Base-by-base conservation (phyloP, 2,797 vertebrate genomes). In the Smutsia temminckii region DNA sequence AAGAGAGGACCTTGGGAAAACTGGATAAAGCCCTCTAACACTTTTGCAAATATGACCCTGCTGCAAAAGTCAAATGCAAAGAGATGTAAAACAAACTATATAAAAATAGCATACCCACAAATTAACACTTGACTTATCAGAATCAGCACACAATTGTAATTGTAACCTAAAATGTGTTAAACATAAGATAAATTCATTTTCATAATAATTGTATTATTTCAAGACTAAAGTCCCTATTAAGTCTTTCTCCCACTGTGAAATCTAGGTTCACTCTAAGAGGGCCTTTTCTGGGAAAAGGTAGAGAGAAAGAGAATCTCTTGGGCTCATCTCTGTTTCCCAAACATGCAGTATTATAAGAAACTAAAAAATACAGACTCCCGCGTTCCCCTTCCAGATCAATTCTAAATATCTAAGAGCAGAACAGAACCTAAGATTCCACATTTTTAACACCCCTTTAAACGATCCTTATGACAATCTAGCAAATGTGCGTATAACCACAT, bases 171-270 rank as follows among this genome's bases (percentile, higher is more conserved):
- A 90, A 87, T 34, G 7, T 78, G 49, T 89, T 85, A 80, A 86
- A 46, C 86, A 59, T n/a, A 96, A 94, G 37, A 69, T 40, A 69
- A 77, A 61, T 88, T 89, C 32, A 88, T 64, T 94, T 92, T 81
- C 27, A 69, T 63, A 92, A 81, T 20, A 46, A 63, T 64, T 78
- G 25, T 42, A 13, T 55, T 68, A 81, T 77, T 95, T 72, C 23
- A 86, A 69, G 25, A 68, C 46, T 57, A 78, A 95, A 78, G 29
- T 78, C 61, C 23, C 51, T 64, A 42, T 74, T 4, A 87, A 83
- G 75, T 83, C 40, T 69, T 74, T 93, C 80, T 93, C 93, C 59
- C 71, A 69, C 32, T 80, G 18, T 87, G 42, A 64, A 66, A 61
- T 87, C 37, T 37, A 91, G 10, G 2, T 42, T 79, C 37, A 85